Conservation (phyloP, 2,113 vertebrate genomes). For the Myrmecophaga tridactyla region DNA sequence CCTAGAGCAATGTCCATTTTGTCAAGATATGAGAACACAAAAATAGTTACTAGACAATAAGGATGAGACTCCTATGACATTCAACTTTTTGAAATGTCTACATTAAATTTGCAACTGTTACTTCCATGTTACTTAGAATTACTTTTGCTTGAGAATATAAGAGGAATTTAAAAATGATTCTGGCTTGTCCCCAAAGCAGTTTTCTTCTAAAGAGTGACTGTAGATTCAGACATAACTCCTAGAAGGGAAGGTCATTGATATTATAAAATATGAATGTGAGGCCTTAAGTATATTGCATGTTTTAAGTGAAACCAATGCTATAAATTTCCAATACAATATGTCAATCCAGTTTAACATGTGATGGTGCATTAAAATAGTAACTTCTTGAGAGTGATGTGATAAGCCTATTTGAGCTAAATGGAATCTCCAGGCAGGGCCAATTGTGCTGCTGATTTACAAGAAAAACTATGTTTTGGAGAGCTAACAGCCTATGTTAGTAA, state of each 20-base stretch:
- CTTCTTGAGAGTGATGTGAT: not conserved
- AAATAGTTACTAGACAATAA: not conserved
- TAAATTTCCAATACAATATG: not conserved
- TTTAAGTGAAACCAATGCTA: slow-evolving; percentile 9
- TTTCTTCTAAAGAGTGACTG: not conserved
- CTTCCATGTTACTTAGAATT: not conserved
- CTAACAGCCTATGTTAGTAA: not conserved
- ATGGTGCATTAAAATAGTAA: not conserved
- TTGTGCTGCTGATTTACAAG: not conserved
- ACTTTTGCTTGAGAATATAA: not conserved
- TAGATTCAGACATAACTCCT: not conserved
- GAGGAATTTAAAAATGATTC: not conserved
- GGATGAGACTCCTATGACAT: not conserved
- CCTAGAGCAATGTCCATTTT: not conserved
- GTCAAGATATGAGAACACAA: not conserved
- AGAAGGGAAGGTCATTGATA: not conserved
- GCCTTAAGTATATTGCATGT: not conserved
- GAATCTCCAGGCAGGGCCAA: not conserved
- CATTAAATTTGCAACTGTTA: not conserved
- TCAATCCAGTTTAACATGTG: not conserved
- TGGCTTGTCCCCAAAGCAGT: not conserved
- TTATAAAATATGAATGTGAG: not conserved
- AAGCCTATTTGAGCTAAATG: not conserved
- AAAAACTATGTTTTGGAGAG: not conserved
- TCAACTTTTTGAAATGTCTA: not conserved